Conservation (phyloP, 1,140 invertebrate genomes). For the Drosophila simulans region DNA sequence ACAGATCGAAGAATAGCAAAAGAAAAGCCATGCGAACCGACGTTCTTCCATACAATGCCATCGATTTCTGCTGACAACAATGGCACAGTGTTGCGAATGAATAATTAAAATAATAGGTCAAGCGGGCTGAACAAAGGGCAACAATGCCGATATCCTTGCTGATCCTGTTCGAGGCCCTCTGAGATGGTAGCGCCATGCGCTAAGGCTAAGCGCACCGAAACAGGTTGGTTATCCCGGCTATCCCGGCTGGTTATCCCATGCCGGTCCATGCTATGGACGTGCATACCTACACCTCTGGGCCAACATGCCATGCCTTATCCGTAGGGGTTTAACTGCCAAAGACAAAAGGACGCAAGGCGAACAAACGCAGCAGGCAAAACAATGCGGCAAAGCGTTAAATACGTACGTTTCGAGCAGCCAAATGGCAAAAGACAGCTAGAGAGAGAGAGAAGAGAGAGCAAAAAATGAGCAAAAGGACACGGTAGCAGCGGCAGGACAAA, state of each 20-base stretch:
- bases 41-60: no score
- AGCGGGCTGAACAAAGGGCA: constrained; percentile 67
- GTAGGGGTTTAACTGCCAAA: constrained; percentile 20
- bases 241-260: not conserved
- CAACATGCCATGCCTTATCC: no score
- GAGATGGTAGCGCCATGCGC: constrained; percentile 70
- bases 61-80: constrained; percentile 39
- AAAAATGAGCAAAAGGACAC: constrained; percentile 16
- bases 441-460: not conserved
- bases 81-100: constrained; percentile 76
- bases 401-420: constrained; percentile 25
- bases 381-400: constrained; percentile 73
- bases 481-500: constrained; percentile 69
- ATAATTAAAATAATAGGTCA: constrained; percentile 81
- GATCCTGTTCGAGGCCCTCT: constrained; percentile 45
- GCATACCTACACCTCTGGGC: not conserved
- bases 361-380: constrained; percentile 69
- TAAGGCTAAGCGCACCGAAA: constrained; percentile 57
- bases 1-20: constrained; percentile 10
- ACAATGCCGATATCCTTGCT: constrained; percentile 61
- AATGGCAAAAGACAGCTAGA: constrained; percentile 33
- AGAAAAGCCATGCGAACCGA: constrained; percentile 1
- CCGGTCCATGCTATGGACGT: not conserved
- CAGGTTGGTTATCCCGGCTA: constrained; percentile 8
- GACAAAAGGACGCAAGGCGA: constrained; percentile 43